These are phyloP conservation scores for Aporrectodea caliginosa DNA, from an alignment of 1,140 invertebrate species.

Conservation along the genomic window DNA sequence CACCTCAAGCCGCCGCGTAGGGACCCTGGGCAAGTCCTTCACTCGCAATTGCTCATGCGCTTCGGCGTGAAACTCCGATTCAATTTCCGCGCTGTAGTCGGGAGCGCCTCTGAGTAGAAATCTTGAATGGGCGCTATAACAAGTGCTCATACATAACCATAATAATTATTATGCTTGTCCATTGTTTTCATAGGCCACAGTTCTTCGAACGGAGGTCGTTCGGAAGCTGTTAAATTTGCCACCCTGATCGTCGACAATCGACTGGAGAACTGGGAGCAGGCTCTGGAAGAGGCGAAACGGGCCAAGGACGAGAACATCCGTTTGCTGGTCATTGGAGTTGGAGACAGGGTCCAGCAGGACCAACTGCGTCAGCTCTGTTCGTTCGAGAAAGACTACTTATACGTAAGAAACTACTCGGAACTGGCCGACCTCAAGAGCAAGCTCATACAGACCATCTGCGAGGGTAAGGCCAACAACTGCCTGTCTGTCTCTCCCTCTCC, in stretches of 20 bases:
- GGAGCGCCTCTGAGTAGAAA: no score
- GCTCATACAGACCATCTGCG: background rate
- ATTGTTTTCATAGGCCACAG: background rate
- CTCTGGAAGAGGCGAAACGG: background rate
- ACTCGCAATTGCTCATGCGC: no score
- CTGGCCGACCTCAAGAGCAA: background rate
- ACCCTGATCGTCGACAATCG: conserved; percentile 2
- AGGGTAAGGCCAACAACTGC: background rate
- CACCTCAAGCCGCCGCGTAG: no score
- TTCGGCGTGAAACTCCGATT: no score
- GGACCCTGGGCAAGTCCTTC: no score
- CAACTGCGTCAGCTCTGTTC: background rate
- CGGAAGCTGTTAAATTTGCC: background rate
- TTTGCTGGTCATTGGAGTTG: background rate
- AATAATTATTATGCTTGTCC: background rate
- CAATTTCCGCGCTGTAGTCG: no score
- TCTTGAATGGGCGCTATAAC: no score
- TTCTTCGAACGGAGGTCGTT: background rate
- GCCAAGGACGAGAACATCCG: background rate
- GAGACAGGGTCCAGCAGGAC: background rate
- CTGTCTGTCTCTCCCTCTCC: no score
- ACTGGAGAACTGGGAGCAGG: background rate
- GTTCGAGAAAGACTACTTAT: background rate
- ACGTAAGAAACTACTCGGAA: background rate
- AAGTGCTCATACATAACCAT: no score